A percentile compares a stretch with the other conserved stretches of the same genome.
Evolutionary conservation across 2,797 vertebrate species (phyloP).

Genomic region (Lithobates pipiens): DNA sequence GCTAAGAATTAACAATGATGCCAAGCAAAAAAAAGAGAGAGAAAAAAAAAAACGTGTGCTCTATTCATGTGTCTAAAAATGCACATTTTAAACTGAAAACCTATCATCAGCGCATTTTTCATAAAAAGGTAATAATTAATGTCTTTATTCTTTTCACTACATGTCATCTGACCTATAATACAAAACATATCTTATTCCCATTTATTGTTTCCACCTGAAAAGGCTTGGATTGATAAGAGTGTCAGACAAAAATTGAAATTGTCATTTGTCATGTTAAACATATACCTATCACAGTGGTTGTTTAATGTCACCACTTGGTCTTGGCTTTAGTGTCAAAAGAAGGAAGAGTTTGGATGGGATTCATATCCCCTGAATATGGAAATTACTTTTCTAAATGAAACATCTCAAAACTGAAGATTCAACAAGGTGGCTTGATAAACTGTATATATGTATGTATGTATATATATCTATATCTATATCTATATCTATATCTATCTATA

Average conservation of each 20-base stretch:
- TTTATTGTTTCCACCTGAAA: slow-evolving; percentile 79
- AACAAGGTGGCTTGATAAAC: too few relatives aligned
- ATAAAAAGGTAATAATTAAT: slow-evolving; percentile 79
- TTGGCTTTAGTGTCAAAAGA: slow-evolving; percentile 70
- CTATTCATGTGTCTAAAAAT: slow-evolving; percentile 69
- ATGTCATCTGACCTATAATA: slow-evolving; percentile 77
- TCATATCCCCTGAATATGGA: background rate
- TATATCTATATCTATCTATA: too few relatives aligned
- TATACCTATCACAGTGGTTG: slow-evolving; percentile 68
- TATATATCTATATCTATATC: too few relatives aligned
- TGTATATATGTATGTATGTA: too few relatives aligned
- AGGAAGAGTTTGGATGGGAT: background rate
- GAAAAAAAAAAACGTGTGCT: slow-evolving; percentile 62
- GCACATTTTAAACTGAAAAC: slow-evolving; percentile 74
- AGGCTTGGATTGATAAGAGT: slow-evolving; percentile 69
- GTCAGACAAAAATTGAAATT: slow-evolving; percentile 71
- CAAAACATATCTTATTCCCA: slow-evolving; percentile 76
- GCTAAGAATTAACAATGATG: slow-evolving; percentile 67
- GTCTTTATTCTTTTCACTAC: slow-evolving; percentile 67
- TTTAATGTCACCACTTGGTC: slow-evolving; percentile 67
- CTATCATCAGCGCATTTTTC: slow-evolving; percentile 74
- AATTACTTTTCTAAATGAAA: background rate
- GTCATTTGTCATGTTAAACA: slow-evolving; percentile 77
- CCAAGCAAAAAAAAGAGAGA: slow-evolving; percentile 62
- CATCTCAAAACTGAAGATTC: too few relatives aligned